A percentile compares a stretch with the other conserved stretches of the same genome.
These are phyloP conservation scores for Eurystomus glaucurus DNA, from an alignment of 2,797 vertebrate species.

Conservation along the genomic window DNA sequence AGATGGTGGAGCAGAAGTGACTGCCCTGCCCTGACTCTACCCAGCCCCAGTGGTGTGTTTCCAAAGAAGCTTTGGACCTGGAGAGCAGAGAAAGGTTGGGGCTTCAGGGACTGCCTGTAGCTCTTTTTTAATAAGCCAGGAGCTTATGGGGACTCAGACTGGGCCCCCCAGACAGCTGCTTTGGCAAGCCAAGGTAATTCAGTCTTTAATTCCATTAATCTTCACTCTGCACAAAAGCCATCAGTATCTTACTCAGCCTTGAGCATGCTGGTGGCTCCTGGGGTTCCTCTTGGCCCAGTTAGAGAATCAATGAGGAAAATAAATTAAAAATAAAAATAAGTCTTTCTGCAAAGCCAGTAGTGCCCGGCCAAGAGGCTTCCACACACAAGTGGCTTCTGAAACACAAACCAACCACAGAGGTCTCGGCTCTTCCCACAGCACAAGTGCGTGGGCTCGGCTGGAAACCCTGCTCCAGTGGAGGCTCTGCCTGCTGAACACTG, in stretches of 20 bases:
- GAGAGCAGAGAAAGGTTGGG: neutral
- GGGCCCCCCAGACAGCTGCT: neutral
- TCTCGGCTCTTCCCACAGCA: conserved; percentile 44
- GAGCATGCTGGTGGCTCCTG: neutral
- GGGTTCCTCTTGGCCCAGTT: neutral
- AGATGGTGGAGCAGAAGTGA: neutral
- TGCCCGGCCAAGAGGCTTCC: conserved; percentile 66
- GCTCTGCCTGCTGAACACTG: neutral
- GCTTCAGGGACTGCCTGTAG: rapidly evolving
- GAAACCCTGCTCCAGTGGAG: conserved; percentile 34
- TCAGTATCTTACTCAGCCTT: neutral
- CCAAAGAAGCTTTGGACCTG: neutral
- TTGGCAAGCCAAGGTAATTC: neutral
- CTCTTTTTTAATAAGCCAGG: neutral
- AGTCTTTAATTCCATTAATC: neutral
- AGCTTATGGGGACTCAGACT: neutral
- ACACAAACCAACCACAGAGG: conserved; percentile 65
- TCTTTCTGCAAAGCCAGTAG: conserved; percentile 19
- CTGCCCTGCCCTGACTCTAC: neutral
- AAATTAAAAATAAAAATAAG: neutral
- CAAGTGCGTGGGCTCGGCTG: conserved; percentile 61
- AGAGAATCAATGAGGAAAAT: neutral
- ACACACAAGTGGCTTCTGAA: conserved; percentile 70
- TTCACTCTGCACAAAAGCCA: neutral
- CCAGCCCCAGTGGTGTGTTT: rapidly evolving